These are phyloP conservation scores for Flabesymbios commensalis DNA, from an alignment of 2,888 invertebrate species.

Conservation along the genomic window DNA sequence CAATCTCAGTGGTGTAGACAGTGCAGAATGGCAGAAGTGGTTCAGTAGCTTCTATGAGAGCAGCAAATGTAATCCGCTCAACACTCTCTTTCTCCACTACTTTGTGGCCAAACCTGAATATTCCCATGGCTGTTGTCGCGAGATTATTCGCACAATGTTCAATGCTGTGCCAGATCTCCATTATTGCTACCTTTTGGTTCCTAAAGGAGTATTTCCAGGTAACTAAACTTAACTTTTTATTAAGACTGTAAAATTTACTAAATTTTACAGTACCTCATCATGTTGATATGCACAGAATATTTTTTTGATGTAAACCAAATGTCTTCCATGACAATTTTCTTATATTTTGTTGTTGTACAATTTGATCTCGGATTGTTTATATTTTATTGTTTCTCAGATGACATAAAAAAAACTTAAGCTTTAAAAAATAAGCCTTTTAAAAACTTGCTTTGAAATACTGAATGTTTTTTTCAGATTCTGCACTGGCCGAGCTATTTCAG, in stretches of 20 bases:
- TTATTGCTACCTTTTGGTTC: slow-evolving; percentile 53
- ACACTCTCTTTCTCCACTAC: slow-evolving; percentile 58
- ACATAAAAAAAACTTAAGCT: no score
- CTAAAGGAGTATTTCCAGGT: slow-evolving; percentile 55
- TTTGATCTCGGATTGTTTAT: no score
- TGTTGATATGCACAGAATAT: no score
- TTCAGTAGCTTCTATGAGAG: slow-evolving; percentile 39
- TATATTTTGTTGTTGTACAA: no score
- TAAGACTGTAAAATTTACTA: not conserved
- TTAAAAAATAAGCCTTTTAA: no score
- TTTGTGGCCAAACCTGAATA: slow-evolving; percentile 58
- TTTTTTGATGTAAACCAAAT: no score
- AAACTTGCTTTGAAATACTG: no score
- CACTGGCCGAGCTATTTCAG: slow-evolving; percentile 38
- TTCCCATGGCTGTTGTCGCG: slow-evolving; percentile 54
- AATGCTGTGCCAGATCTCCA: slow-evolving; percentile 60
- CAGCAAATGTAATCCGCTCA: slow-evolving; percentile 46
- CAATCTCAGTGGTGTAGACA: slow-evolving; percentile 47
- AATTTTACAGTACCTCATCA: no score
- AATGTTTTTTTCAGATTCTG: slow-evolving; percentile 43
- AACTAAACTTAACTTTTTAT: no score
- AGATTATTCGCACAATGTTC: slow-evolving; percentile 58
- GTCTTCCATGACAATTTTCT: no score
- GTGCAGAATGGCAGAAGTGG: slow-evolving; percentile 56
- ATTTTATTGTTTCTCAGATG: no score